These are phyloP conservation scores for Pangasius djambal DNA, from an alignment of 2,797 vertebrate species.

Conservation along the genomic window DNA sequence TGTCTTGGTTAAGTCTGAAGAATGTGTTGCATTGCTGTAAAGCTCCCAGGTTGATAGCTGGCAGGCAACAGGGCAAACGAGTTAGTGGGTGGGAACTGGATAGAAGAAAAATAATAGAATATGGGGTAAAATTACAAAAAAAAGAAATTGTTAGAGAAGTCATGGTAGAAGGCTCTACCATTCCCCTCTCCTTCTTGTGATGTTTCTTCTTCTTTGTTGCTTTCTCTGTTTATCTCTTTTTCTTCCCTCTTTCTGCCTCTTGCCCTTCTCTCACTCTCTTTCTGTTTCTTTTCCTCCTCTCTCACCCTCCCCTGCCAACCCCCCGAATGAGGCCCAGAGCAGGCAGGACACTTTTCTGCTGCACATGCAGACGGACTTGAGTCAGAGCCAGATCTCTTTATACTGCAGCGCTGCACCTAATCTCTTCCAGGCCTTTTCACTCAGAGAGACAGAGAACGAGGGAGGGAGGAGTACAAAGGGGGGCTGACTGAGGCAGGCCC, in stretches of 20 bases:
- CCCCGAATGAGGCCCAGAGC: conserved; percentile 86
- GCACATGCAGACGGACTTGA: conserved; percentile 91
- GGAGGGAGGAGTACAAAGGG: conserved; percentile 45
- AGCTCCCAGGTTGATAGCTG: not conserved
- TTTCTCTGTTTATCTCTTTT: not conserved
- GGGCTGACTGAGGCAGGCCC: conserved; percentile 62
- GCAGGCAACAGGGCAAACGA: not conserved
- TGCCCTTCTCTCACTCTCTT: conserved; percentile 27
- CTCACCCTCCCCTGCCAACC: conserved; percentile 52
- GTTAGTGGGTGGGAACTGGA: not conserved
- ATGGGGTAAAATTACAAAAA: conserved; percentile 61
- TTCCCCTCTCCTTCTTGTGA: not conserved
- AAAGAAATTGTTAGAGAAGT: not conserved
- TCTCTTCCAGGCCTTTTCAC: conserved; percentile 97
- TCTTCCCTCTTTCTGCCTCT: conserved; percentile 54
- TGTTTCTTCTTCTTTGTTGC: not conserved
- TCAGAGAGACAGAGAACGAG: conserved; percentile 79
- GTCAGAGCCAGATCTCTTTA: conserved; percentile 88
- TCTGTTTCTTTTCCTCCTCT: conserved; percentile 38
- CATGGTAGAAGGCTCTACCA: not conserved
- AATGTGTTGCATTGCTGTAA: not conserved
- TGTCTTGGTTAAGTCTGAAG: not conserved
- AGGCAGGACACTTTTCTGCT: conserved; percentile 70
- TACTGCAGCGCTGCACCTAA: conserved; percentile 91
- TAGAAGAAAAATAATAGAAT: not conserved